phyloP scores from a whole-genome alignment of 2,888 invertebrate genomes.

The Prostheceraeus crozeri region DNA sequence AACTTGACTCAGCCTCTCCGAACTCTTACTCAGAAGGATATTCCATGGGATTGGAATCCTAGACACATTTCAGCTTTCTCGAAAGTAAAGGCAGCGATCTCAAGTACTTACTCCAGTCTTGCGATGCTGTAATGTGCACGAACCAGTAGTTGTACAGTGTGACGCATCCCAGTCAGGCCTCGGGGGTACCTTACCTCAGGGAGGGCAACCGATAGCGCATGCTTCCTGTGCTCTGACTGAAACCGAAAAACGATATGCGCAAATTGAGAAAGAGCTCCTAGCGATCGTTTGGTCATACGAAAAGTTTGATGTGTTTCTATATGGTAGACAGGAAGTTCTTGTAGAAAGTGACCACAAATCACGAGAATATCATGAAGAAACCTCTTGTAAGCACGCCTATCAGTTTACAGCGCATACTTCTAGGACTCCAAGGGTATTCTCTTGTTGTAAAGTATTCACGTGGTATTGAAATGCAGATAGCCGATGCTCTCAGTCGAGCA shows the following conservation, averaged over 20 bases:
- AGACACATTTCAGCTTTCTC: background rate
- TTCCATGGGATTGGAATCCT: too few species aligned
- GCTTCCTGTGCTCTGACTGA: background rate
- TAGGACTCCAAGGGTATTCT: too few species aligned
- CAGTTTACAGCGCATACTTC: too few species aligned
- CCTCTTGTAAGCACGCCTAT: too few species aligned
- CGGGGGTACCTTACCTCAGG: background rate
- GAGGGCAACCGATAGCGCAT: background rate
- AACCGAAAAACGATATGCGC: constrained; percentile 10
- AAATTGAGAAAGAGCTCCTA: constrained; percentile 19
- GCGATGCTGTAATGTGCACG: background rate
- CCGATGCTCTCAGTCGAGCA: too few species aligned
- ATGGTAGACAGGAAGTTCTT: background rate
- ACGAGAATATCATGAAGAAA: background rate
- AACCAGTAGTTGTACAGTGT: background rate
- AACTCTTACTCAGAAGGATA: too few species aligned
- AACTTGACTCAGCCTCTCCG: constrained; percentile 3
- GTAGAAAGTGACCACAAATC: background rate
- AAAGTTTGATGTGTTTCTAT: background rate
- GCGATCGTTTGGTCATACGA: background rate
- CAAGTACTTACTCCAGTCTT: background rate
- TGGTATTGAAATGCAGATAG: too few species aligned
- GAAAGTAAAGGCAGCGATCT: background rate
- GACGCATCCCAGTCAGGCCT: constrained; percentile 1
- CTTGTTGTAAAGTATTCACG: too few species aligned